Evolutionary conservation across 23 tunicate genomes (phyloP), one percentile per base, ranked within the genome.

Genomic region (Styela plicata): DNA sequence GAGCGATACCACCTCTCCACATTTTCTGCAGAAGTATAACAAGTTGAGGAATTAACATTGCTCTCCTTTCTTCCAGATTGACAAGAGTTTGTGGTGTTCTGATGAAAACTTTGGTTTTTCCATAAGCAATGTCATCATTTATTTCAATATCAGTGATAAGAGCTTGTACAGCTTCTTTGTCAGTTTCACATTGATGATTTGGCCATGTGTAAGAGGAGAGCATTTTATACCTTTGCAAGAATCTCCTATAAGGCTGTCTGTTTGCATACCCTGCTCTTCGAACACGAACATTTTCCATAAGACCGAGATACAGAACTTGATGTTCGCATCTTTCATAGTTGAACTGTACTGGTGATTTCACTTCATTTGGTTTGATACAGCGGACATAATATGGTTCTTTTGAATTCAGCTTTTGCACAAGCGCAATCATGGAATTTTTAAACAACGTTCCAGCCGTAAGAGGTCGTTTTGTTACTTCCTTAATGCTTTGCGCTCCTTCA

Each of bases 191-290:
- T 53, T 90, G 95, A 69, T 95, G 99, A 73, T 95, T 90, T 7
- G 99, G 99, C 99, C 99, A 95, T 1, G 99, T 95, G 80, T 83
- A 90, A 20, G 91, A 86, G 1, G 96, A 95, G 73, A 95, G 68
- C 96, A 95, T 87, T 64, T 95, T 95, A 73, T 95, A 95, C 74
- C 98, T 86, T 80, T 95, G 99, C 36, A 95, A 37, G 63, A 95
- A 95, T 61, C 99, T 36, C 17, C 79, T 16, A 77, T 95, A 95
- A 2, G 99, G 99, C 52, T 95, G 99, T 23, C 99, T 74, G 74
- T 89, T 89, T 3, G 99, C 99, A 70, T 91, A 95, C 13, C 99
- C 99, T 33, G 99, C 99, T 62, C 95, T 76, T 29, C 99, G 82
- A 19, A 94, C 98, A 63, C 98, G 76, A 36, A 94, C 95, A 61